Conservation (phyloP, 2,113 vertebrate species). For the Gallinago jamesoni region DNA sequence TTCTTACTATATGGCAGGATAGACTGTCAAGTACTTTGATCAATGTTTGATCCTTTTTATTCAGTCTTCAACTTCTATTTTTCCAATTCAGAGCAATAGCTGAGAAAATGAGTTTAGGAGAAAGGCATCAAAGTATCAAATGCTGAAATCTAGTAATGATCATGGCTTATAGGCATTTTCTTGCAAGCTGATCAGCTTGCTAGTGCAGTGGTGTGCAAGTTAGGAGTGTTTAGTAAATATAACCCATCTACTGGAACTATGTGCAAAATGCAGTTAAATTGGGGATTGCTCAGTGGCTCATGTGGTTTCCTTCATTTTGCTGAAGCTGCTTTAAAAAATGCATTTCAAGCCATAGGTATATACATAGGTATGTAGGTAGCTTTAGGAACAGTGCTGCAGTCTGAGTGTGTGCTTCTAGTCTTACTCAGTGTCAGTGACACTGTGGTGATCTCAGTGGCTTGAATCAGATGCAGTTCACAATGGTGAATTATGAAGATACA, state of each 20-base stretch:
- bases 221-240: not conserved
- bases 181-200: not conserved
- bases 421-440: not conserved
- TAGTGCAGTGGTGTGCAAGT: not conserved
- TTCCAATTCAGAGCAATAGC: not conserved
- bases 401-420: not conserved
- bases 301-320: not conserved
- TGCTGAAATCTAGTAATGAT: rapidly evolving
- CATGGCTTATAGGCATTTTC: not conserved
- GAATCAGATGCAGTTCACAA: not conserved
- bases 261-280: not conserved
- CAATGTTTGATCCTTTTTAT: not conserved
- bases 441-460: not conserved
- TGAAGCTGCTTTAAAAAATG: not conserved
- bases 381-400: not conserved
- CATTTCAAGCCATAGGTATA: not conserved
- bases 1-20: not conserved
- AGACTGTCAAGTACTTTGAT: not conserved
- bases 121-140: not conserved
- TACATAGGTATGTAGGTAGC: not conserved
- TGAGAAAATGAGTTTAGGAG: not conserved
- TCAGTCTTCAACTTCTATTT: not conserved
- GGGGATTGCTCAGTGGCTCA: not conserved
- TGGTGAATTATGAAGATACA: not conserved
- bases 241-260: not conserved